phyloP scores from a whole-genome alignment of 2,888 invertebrate species.

The Sphaeridia pumilis region DNA sequence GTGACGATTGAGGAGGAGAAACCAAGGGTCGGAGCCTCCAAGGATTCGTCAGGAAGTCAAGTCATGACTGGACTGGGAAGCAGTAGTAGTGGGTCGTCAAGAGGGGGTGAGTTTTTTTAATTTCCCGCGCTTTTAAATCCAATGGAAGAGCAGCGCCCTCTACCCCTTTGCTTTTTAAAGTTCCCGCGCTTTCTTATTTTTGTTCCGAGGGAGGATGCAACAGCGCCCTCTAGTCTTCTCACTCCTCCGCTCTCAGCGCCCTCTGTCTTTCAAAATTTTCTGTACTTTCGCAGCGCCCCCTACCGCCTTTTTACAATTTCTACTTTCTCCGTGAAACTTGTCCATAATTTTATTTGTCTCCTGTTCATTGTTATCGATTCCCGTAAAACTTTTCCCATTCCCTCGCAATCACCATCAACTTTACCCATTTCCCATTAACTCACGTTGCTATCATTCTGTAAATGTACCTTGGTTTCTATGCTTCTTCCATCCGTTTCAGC shows the following conservation, averaged over 20 bases:
- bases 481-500: background rate
- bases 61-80: constrained; percentile 13
- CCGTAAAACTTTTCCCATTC: constrained; percentile 14
- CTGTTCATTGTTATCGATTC: constrained; percentile 9
- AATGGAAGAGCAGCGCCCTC: background rate
- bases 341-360: constrained; percentile 9
- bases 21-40: constrained; percentile 58
- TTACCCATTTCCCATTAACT: background rate
- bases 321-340: background rate
- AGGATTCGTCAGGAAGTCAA: constrained; percentile 34
- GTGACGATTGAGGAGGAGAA: constrained; percentile 59
- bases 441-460: background rate
- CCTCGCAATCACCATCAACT: constrained; percentile 4
- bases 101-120: background rate
- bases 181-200: background rate
- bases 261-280: too few species aligned
- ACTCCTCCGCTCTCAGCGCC: too few species aligned
- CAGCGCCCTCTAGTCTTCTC: too few species aligned
- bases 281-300: background rate
- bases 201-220: too few species aligned
- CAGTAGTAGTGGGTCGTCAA: constrained; percentile 2
- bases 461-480: too few species aligned
- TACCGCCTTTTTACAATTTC: background rate
- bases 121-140: too few species aligned
- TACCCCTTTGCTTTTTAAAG: background rate